Evolutionary conservation across 2,797 vertebrate species (phyloP).

Genomic region (Poeciliopsis turneri): DNA sequence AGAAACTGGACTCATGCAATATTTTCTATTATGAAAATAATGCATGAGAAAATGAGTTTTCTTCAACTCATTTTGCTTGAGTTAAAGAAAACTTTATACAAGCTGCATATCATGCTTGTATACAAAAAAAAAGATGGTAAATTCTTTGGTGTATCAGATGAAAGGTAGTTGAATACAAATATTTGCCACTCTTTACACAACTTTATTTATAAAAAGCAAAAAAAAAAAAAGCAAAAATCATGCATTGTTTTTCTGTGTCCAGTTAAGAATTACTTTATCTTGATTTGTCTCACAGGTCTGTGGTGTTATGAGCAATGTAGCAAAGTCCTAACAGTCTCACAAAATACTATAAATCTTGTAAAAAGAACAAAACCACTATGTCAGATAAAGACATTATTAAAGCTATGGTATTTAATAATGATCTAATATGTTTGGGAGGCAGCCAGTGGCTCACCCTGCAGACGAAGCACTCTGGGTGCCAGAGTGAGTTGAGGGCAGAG

Average conservation of each 20-base stretch:
- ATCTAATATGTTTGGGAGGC: neutral
- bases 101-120: no score
- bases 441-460: constrained; percentile 86
- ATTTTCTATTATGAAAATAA: neutral
- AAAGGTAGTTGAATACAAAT: neutral
- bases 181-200: neutral
- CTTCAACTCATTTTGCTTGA: neutral
- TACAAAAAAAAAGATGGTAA: no score
- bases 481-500: constrained; percentile 92
- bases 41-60: no score
- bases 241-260: neutral
- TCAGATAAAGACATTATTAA: no score
- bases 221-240: neutral
- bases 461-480: constrained; percentile 96
- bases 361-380: neutral
- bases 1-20: neutral
- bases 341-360: neutral
- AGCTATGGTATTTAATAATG: neutral
- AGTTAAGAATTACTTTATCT: neutral
- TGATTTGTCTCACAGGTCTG: neutral
- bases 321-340: neutral
- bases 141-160: neutral
- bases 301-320: neutral
- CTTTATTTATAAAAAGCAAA: neutral
- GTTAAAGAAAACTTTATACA: neutral